These are phyloP conservation scores for Tribolium castaneum DNA, from an alignment of 1,140 invertebrate genomes.

Conservation along the genomic window DNA sequence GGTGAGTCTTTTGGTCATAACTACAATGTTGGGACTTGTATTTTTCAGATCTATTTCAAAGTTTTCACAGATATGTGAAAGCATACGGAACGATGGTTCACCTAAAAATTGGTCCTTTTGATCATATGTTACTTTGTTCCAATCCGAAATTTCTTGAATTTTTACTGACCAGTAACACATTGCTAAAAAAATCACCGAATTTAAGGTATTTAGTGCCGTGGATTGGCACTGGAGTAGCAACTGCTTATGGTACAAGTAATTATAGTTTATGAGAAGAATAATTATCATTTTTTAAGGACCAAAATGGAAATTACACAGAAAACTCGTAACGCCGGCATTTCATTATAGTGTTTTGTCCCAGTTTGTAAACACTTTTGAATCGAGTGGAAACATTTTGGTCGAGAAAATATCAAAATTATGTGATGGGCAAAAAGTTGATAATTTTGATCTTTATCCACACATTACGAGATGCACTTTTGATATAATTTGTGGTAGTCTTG, in stretches of 20 bases:
- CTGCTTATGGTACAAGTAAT: slow-evolving; percentile 66
- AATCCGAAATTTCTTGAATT: slow-evolving; percentile 50
- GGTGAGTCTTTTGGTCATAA: not conserved
- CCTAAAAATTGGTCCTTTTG: slow-evolving; percentile 35
- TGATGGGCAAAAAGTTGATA: slow-evolving; percentile 62
- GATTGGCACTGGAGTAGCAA: slow-evolving; percentile 81
- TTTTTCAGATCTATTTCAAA: slow-evolving; percentile 10
- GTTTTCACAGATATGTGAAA: slow-evolving; percentile 3
- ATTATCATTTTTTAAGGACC: slow-evolving; percentile 35
- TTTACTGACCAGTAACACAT: slow-evolving; percentile 76
- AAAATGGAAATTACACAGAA: slow-evolving; percentile 74
- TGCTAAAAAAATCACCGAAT: slow-evolving; percentile 78
- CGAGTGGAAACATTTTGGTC: slow-evolving; percentile 71
- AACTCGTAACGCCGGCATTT: slow-evolving; percentile 86
- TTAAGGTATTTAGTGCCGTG: slow-evolving; percentile 82
- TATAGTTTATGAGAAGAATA: not conserved
- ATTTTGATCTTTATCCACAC: slow-evolving; percentile 73
- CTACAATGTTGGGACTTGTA: not conserved
- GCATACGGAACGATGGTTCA: slow-evolving; percentile 40
- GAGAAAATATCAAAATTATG: slow-evolving; percentile 65
- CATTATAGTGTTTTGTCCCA: slow-evolving; percentile 87
- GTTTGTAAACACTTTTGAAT: slow-evolving; percentile 79
- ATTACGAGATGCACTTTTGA: slow-evolving; percentile 78
- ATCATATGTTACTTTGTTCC: slow-evolving; percentile 33
- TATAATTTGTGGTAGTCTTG: slow-evolving; percentile 77